Base-by-base conservation (phyloP, 2,113 vertebrate species). In the Axis porcinus region DNA sequence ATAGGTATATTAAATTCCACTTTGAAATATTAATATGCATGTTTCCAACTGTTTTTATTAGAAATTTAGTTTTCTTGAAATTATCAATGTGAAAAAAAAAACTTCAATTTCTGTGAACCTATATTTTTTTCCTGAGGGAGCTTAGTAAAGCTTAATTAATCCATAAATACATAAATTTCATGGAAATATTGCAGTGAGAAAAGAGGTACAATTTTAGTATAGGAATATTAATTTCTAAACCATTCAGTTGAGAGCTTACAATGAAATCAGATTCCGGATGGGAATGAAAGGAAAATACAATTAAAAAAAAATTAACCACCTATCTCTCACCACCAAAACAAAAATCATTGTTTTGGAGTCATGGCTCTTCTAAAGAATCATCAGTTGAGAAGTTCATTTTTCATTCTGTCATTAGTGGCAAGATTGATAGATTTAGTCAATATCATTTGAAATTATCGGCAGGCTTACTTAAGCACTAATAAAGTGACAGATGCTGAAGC, bases 401-500 rank as follows among this genome's bases (percentile, higher is more conserved):
- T 85, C 2, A 54, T 62, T 89, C 8, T 89, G 15, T n/a, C 82
- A 50, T 67, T 94, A 10, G 12, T 96, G 76, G 40, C 28, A 89
- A 47, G 7, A 1, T 11, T 62, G 15, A 40, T 84, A 88, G 54
- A 58, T 81, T 96, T 43, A 92, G 16, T 81, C n/a, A 79, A 2
- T 94, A 90, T 79, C 30, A 76, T 45, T 79, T 93, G 55, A 94
- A 98, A 97, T 52, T 89, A 47, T 76, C n/a, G 86, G 64, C 5
- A 50, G 54, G 27, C 27, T 82, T 93, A 86, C 23, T 83, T 92
- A 87, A 76, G 36, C 88, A 92, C 88, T 96, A 92, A 91, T 91
- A 89, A 94, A 96, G 2, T 88, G 84, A 43, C n/a, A 97, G 91
- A 23, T 93, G 19, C 3, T 93, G 8, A 47, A 94, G 10, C 47